These are phyloP conservation scores for Dryomyza anilis DNA, from an alignment of 2,888 invertebrate species.

Conservation along the genomic window DNA sequence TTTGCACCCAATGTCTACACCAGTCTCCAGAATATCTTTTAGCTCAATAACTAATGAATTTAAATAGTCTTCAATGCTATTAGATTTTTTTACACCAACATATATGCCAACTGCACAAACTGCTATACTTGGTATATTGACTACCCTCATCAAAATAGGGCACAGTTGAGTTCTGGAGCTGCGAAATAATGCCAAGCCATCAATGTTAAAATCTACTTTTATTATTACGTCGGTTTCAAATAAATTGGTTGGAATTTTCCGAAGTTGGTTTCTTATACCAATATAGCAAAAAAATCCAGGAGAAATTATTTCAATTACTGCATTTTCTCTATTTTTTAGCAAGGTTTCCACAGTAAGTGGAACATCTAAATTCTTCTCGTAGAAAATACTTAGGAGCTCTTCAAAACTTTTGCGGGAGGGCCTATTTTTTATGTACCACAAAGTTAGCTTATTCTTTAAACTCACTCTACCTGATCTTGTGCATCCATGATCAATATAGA, in stretches of 20 bases:
- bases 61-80: neutral
- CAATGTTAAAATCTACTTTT: neutral
- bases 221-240: neutral
- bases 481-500: neutral
- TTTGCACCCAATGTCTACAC: neutral
- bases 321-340: neutral
- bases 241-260: neutral
- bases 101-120: neutral
- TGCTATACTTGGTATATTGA: neutral
- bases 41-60: neutral
- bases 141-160: neutral
- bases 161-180: neutral
- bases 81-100: neutral
- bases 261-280: neutral
- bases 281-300: neutral
- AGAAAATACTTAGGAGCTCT: neutral
- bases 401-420: neutral
- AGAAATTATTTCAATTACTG: neutral
- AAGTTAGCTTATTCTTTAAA: neutral
- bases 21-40: neutral
- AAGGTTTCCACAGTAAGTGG: neutral
- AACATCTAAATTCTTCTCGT: neutral
- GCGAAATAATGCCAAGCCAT: neutral
- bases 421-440: neutral
- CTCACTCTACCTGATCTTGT: neutral